Base-by-base conservation (phyloP, 64 coral and sea anemone genomes). In the Platygyra sinensis region DNA sequence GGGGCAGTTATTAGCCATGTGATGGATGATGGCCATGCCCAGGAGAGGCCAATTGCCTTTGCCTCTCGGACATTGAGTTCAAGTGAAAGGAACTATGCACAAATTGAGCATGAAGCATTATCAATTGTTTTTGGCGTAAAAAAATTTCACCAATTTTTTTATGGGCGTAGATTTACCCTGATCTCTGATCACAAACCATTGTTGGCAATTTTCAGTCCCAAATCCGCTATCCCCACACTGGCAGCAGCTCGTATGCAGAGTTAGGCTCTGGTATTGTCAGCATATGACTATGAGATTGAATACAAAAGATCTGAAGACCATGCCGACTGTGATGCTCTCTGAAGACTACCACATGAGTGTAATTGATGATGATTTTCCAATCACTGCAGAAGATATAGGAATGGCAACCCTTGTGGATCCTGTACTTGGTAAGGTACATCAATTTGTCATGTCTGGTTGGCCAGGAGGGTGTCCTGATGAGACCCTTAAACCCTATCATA, bases 31-130 rank as follows among this genome's bases (percentile, higher is more conserved):
- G 39, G 39, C 39, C 39, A 46, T 46, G 39, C 2, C 39, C 39
- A 46, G 39, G 39, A 46, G 39, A 4, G 39, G 39, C 39, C 39
- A 46, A 46, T 46, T 6, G 6, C 39, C 39, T 46, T 4, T 46
- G 39, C 6, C 39, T 46, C 39, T 5, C 2, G 39, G 39, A 46
- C 4, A 46, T 8, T 46, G 39, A 46, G 39, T 46, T 46, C 86
- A 20, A 89, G 69, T 76, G 77, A 89, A 42, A 89, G 54, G 36
- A 89, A 94, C n/a, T 90, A 94, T 78, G 87, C 92, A 10, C 92
- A 94, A 77, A 94, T 94, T 25, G 87, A 94, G 28, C 72, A 72
- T 3, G 76, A 93, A 30, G 92, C 86, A 39, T 62, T 93, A 32
- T 75, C 90, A 31, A 92, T 92, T 14, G 36, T 91, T 27, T 92